These are phyloP conservation scores for Spermophilus dauricus DNA, from an alignment of 2,113 vertebrate genomes.

Conservation along the genomic window DNA sequence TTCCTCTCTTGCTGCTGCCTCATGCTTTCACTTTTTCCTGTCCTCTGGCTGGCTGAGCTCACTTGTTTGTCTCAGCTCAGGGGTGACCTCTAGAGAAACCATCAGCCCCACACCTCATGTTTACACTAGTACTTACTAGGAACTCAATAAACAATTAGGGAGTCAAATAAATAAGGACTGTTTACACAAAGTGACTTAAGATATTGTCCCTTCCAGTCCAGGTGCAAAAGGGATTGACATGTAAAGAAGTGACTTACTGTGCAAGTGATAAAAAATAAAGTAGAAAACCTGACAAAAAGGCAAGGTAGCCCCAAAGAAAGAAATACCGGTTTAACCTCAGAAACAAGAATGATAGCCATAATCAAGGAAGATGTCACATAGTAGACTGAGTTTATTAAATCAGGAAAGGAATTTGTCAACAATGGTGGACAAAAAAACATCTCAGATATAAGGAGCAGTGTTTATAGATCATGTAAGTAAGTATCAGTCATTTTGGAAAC, in stretches of 20 bases:
- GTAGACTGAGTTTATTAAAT: background rate
- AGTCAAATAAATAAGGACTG: background rate
- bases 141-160: background rate
- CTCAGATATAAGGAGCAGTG: background rate
- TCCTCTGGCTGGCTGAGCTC: background rate
- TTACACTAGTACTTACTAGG: background rate
- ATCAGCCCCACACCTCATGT: background rate
- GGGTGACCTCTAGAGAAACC: background rate
- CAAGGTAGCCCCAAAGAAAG: background rate
- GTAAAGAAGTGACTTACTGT: background rate
- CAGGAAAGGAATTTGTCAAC: background rate
- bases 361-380: background rate
- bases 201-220: background rate
- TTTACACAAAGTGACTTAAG: background rate
- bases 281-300: background rate
- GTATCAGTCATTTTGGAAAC: background rate
- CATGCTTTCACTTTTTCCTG: background rate
- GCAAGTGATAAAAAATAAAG: background rate
- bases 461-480: background rate
- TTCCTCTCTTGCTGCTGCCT: background rate
- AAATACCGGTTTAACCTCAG: background rate
- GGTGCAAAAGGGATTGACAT: background rate
- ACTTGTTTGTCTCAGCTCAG: background rate
- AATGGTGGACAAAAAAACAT: background rate
- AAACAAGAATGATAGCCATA: background rate